Percentiles rank a stretch among this genome's conserved stretches.
Evolutionary conservation across 2,797 vertebrate genomes (phyloP).

Genomic region (Sandelia bainsii): DNA sequence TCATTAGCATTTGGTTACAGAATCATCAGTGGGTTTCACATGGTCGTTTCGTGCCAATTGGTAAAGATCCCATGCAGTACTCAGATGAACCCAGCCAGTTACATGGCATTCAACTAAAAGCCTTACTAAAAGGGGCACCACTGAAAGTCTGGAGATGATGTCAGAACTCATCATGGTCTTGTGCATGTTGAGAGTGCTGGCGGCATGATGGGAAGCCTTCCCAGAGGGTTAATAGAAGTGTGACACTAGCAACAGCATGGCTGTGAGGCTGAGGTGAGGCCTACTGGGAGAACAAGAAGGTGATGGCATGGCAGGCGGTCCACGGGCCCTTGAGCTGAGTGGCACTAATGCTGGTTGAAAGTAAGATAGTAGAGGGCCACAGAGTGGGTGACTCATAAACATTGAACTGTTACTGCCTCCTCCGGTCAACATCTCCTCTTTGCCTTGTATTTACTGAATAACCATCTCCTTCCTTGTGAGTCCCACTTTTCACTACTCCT

Average conservation of each 20-base stretch:
- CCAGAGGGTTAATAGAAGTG: conserved; percentile 54
- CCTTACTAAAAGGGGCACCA: conserved; percentile 13
- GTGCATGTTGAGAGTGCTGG: conserved; percentile 30
- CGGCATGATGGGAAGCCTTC: conserved; percentile 41
- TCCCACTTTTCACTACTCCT: conserved; percentile 38
- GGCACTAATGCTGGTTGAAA: conserved; percentile 60
- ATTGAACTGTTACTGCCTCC: conserved; percentile 47
- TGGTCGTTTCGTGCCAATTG: not conserved
- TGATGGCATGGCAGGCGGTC: conserved; percentile 52
- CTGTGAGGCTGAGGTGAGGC: conserved; percentile 48
- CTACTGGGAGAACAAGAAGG: conserved; percentile 53
- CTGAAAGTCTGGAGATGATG: conserved; percentile 46
- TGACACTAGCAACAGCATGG: conserved; percentile 32
- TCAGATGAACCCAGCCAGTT: conserved; percentile 36
- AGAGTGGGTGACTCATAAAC: conserved; percentile 46
- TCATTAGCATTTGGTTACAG: not conserved
- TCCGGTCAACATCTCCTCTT: conserved; percentile 48
- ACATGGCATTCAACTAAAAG: conserved; percentile 55
- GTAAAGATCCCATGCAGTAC: not conserved
- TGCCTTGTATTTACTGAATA: conserved; percentile 26
- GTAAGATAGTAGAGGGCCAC: conserved; percentile 12
- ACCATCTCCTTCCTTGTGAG: conserved; percentile 17
- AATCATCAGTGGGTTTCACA: conserved; percentile 2
- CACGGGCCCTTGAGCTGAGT: conserved; percentile 50
- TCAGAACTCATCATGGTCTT: conserved; percentile 52